These are phyloP conservation scores for Machimus rusticus DNA, from an alignment of 2,888 invertebrate species.

Conservation along the genomic window DNA sequence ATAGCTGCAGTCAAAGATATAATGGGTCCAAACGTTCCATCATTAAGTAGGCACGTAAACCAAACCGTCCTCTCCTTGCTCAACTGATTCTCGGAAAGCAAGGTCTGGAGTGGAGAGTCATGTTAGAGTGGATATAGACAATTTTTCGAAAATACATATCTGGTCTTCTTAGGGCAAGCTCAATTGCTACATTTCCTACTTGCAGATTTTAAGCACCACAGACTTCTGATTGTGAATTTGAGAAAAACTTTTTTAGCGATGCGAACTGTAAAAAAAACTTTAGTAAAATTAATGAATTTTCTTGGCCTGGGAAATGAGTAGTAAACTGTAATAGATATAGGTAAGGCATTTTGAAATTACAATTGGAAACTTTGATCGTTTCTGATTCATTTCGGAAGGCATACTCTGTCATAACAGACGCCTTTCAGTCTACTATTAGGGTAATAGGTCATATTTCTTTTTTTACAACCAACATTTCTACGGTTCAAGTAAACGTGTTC, in stretches of 20 bases:
- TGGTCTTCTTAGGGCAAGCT: too few species aligned
- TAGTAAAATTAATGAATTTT: background rate
- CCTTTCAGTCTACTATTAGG: constrained; percentile 60
- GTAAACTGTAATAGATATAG: background rate
- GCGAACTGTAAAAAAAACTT: background rate
- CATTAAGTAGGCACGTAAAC: too few species aligned
- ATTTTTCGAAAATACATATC: too few species aligned
- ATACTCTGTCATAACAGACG: constrained; percentile 48
- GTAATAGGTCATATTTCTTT: constrained; percentile 62
- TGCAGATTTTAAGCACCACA: background rate
- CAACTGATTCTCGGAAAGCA: too few species aligned
- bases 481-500: constrained; percentile 50
- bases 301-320: background rate
- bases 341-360: background rate
- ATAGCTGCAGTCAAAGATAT: too few species aligned
- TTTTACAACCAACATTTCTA: constrained; percentile 58
- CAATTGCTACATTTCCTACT: too few species aligned
- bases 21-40: too few species aligned
- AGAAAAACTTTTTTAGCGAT: background rate
- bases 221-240: background rate
- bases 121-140: too few species aligned
- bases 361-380: background rate
- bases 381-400: background rate
- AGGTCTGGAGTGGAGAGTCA: too few species aligned
- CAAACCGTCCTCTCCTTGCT: too few species aligned